A percentile compares a stretch with the other conserved stretches of the same genome.
Conservation (phyloP, 2,797 vertebrate species). For the Stomatorhinus walkeri region DNA sequence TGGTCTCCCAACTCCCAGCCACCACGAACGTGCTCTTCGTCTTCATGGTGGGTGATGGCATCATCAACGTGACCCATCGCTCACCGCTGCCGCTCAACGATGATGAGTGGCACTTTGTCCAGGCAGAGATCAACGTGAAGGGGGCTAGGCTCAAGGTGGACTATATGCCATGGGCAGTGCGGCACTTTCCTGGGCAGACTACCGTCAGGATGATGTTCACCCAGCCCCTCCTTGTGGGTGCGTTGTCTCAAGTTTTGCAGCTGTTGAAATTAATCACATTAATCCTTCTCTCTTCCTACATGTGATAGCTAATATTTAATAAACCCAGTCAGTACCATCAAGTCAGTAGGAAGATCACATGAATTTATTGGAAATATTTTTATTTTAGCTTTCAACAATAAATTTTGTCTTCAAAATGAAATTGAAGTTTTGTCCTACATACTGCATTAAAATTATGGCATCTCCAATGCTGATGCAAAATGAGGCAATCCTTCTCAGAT, state of each 20-base stretch:
- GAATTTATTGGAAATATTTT: not conserved
- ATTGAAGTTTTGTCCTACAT: not conserved
- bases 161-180: slow-evolving; percentile 79
- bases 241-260: not conserved
- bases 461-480: not conserved
- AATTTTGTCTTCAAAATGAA: not conserved
- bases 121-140: slow-evolving; percentile 91
- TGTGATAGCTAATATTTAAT: not conserved
- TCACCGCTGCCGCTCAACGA: slow-evolving; percentile 76
- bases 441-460: not conserved
- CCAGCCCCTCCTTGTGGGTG: slow-evolving; percentile 81
- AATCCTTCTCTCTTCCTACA: not conserved
- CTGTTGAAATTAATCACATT: not conserved
- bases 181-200: slow-evolving; percentile 77
- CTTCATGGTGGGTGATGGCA: slow-evolving; percentile 89
- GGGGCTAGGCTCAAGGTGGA: slow-evolving; percentile 85
- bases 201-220: slow-evolving; percentile 81
- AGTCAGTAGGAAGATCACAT: not conserved
- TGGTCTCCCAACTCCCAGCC: slow-evolving; percentile 51
- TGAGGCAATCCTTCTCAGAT: not conserved
- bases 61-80: slow-evolving; percentile 75
- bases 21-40: slow-evolving; percentile 78
- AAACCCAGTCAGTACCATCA: not conserved
- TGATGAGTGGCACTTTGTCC: slow-evolving; percentile 92
- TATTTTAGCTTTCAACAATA: not conserved